Base-by-base conservation (phyloP, 2,797 vertebrate species). In the Tapera naevia region DNA sequence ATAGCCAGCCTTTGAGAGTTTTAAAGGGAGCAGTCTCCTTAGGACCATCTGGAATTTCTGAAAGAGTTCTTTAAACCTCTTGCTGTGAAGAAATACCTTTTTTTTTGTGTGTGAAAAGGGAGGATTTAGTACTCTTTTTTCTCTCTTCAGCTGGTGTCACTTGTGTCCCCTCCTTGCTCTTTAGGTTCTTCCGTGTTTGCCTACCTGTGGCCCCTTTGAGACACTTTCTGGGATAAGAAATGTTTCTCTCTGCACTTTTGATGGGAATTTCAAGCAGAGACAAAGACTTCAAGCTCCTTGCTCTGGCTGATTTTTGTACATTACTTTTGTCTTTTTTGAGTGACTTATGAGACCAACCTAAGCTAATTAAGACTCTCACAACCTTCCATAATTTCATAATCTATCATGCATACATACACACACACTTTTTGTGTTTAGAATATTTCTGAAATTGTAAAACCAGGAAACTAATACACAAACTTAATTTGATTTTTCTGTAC, bases 121-220 rank as follows among this genome's bases (percentile, higher is more conserved):
- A 88, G 73, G 41, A 60, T 71, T 71, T 88, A 83, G 70, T 56
- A 48, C 2, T 78, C 65, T 81, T 67, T 54, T 80, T 95, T 84
- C 58, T 90, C 39, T 83, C 58, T 93, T 89, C 58, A 80, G 24
- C 6, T 91, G 61, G 22, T 86, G 45, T 50, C 80, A 50, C 39
- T 91, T 88, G 21, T 65, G 60, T 89, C 73, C 91, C 80, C 88
- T 95, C 86, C 96, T 93, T 65, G 78, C 83, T 95, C 54, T 86
- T 95, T 90, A 86, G 91, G 50, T 15, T 87, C 18, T 27, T 87
- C 66, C 56, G 33, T 62, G 39, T 81, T 95, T 94, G 58, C 58
- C 76, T 79, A 28, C 25, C n/a, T 58, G 17, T 28, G 23, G 22
- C 37, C 23, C 11, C 60, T 80, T 72, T 72, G 73, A 88, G 74